Conservation (phyloP, 2,113 vertebrate species). For the Caranx melampygus region DNA sequence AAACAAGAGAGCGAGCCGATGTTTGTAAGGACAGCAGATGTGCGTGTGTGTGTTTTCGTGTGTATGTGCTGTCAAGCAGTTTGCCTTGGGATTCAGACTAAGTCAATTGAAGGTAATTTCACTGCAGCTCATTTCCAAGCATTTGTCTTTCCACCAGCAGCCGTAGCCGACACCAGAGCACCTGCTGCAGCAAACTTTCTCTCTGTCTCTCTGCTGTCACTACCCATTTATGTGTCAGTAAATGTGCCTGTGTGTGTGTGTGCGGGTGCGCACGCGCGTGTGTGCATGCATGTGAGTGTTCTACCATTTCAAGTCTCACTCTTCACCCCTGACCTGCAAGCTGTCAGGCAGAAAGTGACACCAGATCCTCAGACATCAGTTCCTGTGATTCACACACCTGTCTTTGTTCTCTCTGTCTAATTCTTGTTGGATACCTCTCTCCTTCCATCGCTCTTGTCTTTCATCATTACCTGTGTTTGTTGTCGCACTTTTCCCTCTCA, state of each 20-base stretch:
- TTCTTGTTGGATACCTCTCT: conserved; percentile 15
- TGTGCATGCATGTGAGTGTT: not conserved
- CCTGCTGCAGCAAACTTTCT: conserved; percentile 34
- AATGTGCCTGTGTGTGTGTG: not conserved
- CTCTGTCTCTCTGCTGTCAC: not conserved
- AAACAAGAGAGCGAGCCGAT: not conserved
- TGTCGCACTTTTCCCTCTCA: conserved; percentile 47
- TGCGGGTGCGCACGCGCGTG: not conserved
- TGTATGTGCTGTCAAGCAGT: conserved; percentile 8
- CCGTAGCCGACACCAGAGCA: conserved; percentile 29
- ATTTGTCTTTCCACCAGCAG: conserved; percentile 45
- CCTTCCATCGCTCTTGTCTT: conserved; percentile 10
- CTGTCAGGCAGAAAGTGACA: conserved; percentile 48
- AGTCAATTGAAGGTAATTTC: conserved; percentile 64
- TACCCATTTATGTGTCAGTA: not conserved
- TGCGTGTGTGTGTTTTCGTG: conserved; percentile 17
- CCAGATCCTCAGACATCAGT: conserved; percentile 43
- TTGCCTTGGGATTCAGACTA: conserved; percentile 50
- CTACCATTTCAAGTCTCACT: conserved; percentile 1
- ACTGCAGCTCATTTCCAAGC: conserved; percentile 48
- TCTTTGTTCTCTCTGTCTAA: not conserved
- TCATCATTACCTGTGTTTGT: conserved; percentile 52
- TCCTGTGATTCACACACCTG: not conserved
- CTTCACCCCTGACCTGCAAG: conserved; percentile 55
- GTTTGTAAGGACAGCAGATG: conserved; percentile 39